These are phyloP conservation scores for Agapostemon virescens DNA, from an alignment of 2,888 invertebrate species.

Conservation along the genomic window DNA sequence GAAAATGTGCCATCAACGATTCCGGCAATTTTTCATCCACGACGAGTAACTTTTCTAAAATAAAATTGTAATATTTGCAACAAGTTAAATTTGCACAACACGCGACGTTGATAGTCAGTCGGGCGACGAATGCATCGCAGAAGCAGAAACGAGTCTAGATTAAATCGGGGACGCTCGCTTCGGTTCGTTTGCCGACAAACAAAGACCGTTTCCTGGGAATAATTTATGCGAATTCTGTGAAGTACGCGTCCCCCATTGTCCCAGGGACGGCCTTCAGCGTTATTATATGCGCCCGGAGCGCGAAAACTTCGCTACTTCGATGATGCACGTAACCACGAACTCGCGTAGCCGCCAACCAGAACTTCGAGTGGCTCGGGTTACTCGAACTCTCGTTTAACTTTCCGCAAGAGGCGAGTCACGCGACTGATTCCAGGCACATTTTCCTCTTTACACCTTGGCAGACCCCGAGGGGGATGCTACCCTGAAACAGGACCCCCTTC, in stretches of 20 bases:
- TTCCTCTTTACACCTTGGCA: slow-evolving; percentile 18
- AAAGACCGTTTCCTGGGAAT: slow-evolving; percentile 1
- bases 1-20: no score
- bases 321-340: slow-evolving; percentile 49
- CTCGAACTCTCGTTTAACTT: slow-evolving; percentile 57
- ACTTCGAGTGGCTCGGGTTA: slow-evolving; percentile 56
- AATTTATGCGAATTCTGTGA: slow-evolving; percentile 36
- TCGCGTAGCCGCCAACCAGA: slow-evolving; percentile 30
- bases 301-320: slow-evolving; percentile 48
- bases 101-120: not conserved
- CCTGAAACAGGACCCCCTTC: not conserved
- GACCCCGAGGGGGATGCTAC: slow-evolving; percentile 13
- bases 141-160: slow-evolving; percentile 2
- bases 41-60: not conserved
- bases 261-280: slow-evolving; percentile 32
- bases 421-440: slow-evolving; percentile 50
- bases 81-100: not conserved
- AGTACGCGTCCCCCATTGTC: slow-evolving; percentile 11
- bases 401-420: slow-evolving; percentile 47
- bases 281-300: slow-evolving; percentile 36
- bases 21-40: not conserved
- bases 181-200: slow-evolving; percentile 7
- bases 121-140: not conserved
- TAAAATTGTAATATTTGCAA: not conserved
- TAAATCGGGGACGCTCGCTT: not conserved